phyloP scores from a whole-genome alignment of 2,113 vertebrate species.

The Propithecus coquereli region DNA sequence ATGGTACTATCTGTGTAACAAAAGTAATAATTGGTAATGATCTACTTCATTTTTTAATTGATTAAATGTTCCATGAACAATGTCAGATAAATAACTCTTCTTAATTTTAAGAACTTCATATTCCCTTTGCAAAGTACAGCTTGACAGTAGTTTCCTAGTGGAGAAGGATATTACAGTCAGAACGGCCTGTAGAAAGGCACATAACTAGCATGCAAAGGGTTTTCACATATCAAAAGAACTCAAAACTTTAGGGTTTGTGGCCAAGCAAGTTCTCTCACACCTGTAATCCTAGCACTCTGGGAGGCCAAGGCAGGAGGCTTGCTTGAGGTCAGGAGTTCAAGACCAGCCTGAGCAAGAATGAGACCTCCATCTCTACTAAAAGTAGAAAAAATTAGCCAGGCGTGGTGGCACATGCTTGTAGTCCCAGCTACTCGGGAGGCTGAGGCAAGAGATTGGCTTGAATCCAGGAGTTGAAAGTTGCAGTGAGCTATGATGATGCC shows the following conservation, averaged over 20 bases:
- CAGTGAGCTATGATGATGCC: too few relatives aligned
- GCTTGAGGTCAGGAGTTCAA: too few relatives aligned
- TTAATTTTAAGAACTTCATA: background rate
- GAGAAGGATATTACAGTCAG: background rate
- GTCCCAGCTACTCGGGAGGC: too few relatives aligned
- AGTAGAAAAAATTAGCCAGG: too few relatives aligned
- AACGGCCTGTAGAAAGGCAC: background rate
- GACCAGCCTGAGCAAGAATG: too few relatives aligned
- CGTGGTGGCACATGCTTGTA: too few relatives aligned
- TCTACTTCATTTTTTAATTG: background rate
- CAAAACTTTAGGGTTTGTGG: background rate
- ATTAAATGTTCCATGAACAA: background rate
- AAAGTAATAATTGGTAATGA: background rate
- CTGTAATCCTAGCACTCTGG: too few relatives aligned
- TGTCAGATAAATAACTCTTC: background rate
- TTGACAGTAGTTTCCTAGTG: background rate
- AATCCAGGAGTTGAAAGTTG: too few relatives aligned
- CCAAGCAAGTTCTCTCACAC: too few relatives aligned
- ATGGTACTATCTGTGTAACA: background rate
- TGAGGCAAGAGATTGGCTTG: too few relatives aligned
- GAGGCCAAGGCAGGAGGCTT: too few relatives aligned
- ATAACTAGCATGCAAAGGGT: background rate
- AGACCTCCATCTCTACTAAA: too few relatives aligned
- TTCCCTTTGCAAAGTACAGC: background rate
- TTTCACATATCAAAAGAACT: background rate